These are phyloP conservation scores for Diadumene lineata DNA, from an alignment of 92 coral and sea anemone genomes.

Conservation along the genomic window DNA sequence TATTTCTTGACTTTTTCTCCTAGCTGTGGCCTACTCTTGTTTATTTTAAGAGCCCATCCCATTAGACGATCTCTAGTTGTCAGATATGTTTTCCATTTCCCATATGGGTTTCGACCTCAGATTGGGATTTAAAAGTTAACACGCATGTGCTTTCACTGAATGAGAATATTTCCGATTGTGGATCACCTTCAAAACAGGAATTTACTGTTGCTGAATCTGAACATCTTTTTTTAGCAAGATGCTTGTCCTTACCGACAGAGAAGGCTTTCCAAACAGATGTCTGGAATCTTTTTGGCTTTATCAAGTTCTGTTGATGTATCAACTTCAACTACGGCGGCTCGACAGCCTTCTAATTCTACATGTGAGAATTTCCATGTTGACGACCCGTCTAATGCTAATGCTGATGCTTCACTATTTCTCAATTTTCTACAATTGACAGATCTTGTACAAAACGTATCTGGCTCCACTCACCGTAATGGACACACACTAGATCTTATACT, in stretches of 20 bases:
- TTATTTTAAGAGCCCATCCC: slow-evolving; percentile 71
- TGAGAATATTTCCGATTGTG: background rate
- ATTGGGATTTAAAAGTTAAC: slow-evolving; percentile 42
- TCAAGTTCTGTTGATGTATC: slow-evolving; percentile 14
- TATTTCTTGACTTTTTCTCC: slow-evolving; percentile 48
- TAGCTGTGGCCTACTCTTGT: slow-evolving; percentile 30
- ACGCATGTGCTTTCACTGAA: slow-evolving; percentile 22
- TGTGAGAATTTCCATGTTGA: too few relatives aligned
- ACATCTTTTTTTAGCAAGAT: background rate
- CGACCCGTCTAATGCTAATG: too few relatives aligned
- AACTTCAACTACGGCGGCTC: slow-evolving; percentile 5
- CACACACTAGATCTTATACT: too few relatives aligned
- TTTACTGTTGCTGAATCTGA: background rate
- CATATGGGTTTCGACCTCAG: slow-evolving; percentile 54
- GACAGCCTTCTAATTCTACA: slow-evolving; percentile 15
- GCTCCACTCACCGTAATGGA: too few relatives aligned
- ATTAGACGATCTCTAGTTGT: slow-evolving; percentile 28
- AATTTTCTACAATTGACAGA: too few relatives aligned
- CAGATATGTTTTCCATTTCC: slow-evolving; percentile 46
- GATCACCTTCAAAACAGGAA: background rate
- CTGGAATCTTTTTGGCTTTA: slow-evolving; percentile 14
- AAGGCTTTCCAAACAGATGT: slow-evolving; percentile 17
- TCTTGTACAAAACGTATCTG: too few relatives aligned
- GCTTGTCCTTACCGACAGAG: slow-evolving; percentile 5
- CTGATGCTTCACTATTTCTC: too few relatives aligned